Base-by-base conservation (phyloP, 2,113 vertebrate genomes). In the Cynopterus brachyotis region DNA sequence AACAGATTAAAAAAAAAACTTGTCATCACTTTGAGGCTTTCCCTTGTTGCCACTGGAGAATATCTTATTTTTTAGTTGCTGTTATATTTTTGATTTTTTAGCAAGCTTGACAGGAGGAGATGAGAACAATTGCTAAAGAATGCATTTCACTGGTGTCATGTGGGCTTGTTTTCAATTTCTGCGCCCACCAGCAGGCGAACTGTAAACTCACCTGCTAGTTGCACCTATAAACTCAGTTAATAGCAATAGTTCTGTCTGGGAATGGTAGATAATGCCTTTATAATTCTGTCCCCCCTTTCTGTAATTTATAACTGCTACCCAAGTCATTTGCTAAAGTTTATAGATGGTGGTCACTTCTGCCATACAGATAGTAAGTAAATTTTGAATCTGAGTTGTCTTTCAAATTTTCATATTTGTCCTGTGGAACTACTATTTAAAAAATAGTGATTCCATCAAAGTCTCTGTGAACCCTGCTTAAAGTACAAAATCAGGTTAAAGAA, bases 401-500 rank as follows among this genome's bases (percentile, higher is more conserved):
- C 95, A 86, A 70, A 1, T 94, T 97, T 62, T 97, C 53, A 64
- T 32, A 70, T 96, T 96, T 96, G 64, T 92, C 96, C 91, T 37
- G 28, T 95, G 97, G 85, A 94, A 76, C 30, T 30, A 87, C 94
- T 70, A 79, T 95, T 96, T 96, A 92, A 95, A 98, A 98, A 98
- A 95, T 24, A 6, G 94, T 24, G 9, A 93, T 89, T 96, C 92
- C 75, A 86, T 81, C 86, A 97, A 97, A 97, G 97, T 97, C 83
- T 97, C 91, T 86, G 69, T 95, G 37, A 98, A 97, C 76, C 78
- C 45, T 82, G 94, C 95, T 97, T 97, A 88, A 91, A 96, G 62
- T 96, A 86, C 70, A 55, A 89, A 95, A 94, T 75, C 78, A 86
- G 40, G 84, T 0, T 22, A 42, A 87, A 96, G 82, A 73, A 97